Percentiles rank a stretch among this genome's conserved stretches.
These are phyloP conservation scores for Entomobrya proxima DNA, from an alignment of 2,888 invertebrate genomes.

Conservation along the genomic window DNA sequence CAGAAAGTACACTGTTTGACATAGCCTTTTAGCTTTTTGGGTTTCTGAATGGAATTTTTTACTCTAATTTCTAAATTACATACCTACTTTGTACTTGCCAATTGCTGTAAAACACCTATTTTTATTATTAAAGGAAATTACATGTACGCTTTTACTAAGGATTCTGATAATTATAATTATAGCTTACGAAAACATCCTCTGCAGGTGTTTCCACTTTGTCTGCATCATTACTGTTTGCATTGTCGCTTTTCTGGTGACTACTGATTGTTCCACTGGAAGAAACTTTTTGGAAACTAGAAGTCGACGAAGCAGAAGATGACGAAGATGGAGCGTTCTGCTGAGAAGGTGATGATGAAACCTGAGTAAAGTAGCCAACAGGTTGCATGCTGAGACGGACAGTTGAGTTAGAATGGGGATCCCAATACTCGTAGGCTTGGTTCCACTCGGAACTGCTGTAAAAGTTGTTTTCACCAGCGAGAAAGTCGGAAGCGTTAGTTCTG, in stretches of 20 bases:
- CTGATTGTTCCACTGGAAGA: constrained; percentile 76
- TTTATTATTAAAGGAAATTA: too few relatives aligned
- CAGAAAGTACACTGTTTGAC: too few relatives aligned
- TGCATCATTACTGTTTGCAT: constrained; percentile 74
- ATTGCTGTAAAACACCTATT: too few relatives aligned
- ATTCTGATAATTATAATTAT: not conserved
- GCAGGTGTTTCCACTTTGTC: constrained; percentile 49
- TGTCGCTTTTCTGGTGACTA: constrained; percentile 1
- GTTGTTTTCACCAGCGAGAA: constrained; percentile 11
- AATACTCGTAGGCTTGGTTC: constrained; percentile 46
- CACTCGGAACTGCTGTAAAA: not conserved
- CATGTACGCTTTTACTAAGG: not conserved
- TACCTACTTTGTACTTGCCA: too few relatives aligned
- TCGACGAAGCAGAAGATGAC: constrained; percentile 16
- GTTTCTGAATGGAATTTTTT: too few relatives aligned
- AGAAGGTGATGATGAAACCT: constrained; percentile 28
- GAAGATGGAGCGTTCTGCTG: constrained; percentile 22
- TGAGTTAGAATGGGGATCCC: constrained; percentile 46
- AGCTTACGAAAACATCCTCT: constrained; percentile 54
- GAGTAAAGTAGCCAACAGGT: constrained; percentile 86
- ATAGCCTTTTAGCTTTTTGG: too few relatives aligned
- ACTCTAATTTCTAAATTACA: too few relatives aligned
- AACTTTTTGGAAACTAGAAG: constrained; percentile 77
- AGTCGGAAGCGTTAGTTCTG: not conserved
- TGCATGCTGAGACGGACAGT: constrained; percentile 83